These are phyloP conservation scores for Cirrhinus molitorella DNA, from an alignment of 2,797 vertebrate genomes.

Conservation along the genomic window DNA sequence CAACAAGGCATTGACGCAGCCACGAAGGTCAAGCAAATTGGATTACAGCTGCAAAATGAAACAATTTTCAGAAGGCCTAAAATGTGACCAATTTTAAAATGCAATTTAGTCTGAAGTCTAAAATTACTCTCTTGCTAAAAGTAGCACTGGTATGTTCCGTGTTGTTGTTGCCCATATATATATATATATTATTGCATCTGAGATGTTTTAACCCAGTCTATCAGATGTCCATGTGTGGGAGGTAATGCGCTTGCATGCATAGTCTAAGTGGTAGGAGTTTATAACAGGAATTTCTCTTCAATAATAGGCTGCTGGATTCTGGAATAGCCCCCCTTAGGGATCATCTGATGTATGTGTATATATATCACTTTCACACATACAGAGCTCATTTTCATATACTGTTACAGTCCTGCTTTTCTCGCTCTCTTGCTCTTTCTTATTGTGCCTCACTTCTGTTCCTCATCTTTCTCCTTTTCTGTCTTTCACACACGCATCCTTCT, in stretches of 20 bases:
- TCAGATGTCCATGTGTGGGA: conserved; percentile 17
- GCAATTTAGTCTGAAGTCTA: conserved; percentile 13
- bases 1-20: conserved; percentile 8
- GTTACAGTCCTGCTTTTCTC: conserved; percentile 65
- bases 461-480: conserved; percentile 27
- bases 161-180: neutral
- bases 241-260: neutral
- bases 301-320: conserved; percentile 45
- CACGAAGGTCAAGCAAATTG: conserved; percentile 2
- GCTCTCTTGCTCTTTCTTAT: conserved; percentile 31
- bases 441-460: conserved; percentile 1
- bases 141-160: neutral
- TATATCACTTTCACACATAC: conserved; percentile 16
- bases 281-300: conserved; percentile 38
- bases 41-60: neutral
- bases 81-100: conserved; percentile 19
- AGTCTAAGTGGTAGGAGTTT: neutral
- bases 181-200: conserved; percentile 13
- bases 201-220: conserved; percentile 13
- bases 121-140: conserved; percentile 1
- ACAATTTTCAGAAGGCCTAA: neutral
- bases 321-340: conserved; percentile 59
- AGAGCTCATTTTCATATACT: conserved; percentile 40
- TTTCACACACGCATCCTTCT: conserved; percentile 50
- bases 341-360: conserved; percentile 68